Evolutionary conservation across 37 sponge, comb jelly and placozoan genomes (phyloP).

Genomic region (Halisarca cf. caerulea): DNA sequence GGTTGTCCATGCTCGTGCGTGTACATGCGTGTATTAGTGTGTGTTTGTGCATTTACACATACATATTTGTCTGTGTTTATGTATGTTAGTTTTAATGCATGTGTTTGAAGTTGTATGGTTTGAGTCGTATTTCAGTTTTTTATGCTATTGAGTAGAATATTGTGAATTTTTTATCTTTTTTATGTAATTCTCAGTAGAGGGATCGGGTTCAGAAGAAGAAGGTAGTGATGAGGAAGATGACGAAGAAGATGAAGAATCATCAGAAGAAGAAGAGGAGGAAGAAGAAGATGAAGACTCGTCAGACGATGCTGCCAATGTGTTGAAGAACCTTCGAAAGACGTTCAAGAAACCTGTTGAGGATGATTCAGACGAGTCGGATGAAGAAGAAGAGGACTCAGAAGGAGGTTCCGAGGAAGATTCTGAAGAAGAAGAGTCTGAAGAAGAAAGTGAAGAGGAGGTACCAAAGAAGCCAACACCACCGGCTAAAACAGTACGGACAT

Average conservation of each 20-base stretch:
- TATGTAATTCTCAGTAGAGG: not conserved
- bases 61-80: too few relatives aligned
- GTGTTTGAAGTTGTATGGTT: too few relatives aligned
- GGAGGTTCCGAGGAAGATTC: slow-evolving; percentile 49
- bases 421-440: slow-evolving; percentile 19
- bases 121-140: too few relatives aligned
- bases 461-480: slow-evolving; percentile 35
- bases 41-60: too few relatives aligned
- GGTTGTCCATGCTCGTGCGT: slow-evolving; percentile 8
- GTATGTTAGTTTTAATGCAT: too few relatives aligned
- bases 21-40: slow-evolving; percentile 20
- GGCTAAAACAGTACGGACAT: not conserved
- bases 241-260: slow-evolving; percentile 14
- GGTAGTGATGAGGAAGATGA: slow-evolving; percentile 23
- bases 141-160: too few relatives aligned
- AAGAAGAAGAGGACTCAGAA: slow-evolving; percentile 30
- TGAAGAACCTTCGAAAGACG: slow-evolving; percentile 58
- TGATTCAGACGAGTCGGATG: slow-evolving; percentile 36
- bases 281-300: slow-evolving; percentile 44
- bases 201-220: not conserved
- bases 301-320: slow-evolving; percentile 50
- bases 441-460: slow-evolving; percentile 50
- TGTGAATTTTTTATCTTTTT: too few relatives aligned
- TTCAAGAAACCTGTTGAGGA: slow-evolving; percentile 42
- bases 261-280: slow-evolving; percentile 42